These are phyloP conservation scores for Glyphotaelius pellucidus DNA, from an alignment of 2,888 invertebrate genomes.

Conservation along the genomic window DNA sequence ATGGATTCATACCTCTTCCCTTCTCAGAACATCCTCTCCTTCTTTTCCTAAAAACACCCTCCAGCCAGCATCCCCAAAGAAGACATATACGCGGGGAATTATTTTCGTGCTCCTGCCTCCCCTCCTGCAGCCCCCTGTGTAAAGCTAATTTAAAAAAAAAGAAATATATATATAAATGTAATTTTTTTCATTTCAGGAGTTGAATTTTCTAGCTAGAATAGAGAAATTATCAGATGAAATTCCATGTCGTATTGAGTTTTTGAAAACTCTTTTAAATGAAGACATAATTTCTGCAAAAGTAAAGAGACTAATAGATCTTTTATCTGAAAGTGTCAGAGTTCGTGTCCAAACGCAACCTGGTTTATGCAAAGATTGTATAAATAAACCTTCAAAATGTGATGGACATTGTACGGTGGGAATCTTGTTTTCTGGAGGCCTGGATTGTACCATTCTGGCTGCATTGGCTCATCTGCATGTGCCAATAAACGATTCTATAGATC, in stretches of 20 bases:
- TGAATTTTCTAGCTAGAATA: slow-evolving; percentile 68
- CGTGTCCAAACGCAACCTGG: slow-evolving; percentile 80
- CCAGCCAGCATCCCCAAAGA: too few relatives aligned
- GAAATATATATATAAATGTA: neutral
- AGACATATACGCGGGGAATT: too few relatives aligned
- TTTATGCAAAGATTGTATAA: slow-evolving; percentile 80
- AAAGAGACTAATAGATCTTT: slow-evolving; percentile 73
- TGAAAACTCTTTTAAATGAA: slow-evolving; percentile 73
- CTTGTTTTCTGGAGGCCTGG: slow-evolving; percentile 97
- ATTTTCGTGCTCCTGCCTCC: too few relatives aligned
- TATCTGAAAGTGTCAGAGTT: slow-evolving; percentile 79
- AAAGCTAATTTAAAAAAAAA: too few relatives aligned
- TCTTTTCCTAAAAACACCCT: too few relatives aligned
- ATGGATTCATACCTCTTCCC: too few relatives aligned
- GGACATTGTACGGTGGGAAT: slow-evolving; percentile 85
- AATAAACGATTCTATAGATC: slow-evolving; percentile 85
- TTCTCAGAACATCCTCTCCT: too few relatives aligned
- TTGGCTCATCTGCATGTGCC: slow-evolving; percentile 85
- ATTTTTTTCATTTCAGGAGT: slow-evolving; percentile 60
- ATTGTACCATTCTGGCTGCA: slow-evolving; percentile 93
- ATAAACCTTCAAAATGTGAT: slow-evolving; percentile 68
- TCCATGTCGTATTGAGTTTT: slow-evolving; percentile 70
- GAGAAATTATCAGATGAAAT: slow-evolving; percentile 68
- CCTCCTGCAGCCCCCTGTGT: too few relatives aligned
- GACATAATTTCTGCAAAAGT: slow-evolving; percentile 72